Evolutionary conservation across 2,888 invertebrate species (phyloP).

Genomic region (Acanthosepion esculentum): DNA sequence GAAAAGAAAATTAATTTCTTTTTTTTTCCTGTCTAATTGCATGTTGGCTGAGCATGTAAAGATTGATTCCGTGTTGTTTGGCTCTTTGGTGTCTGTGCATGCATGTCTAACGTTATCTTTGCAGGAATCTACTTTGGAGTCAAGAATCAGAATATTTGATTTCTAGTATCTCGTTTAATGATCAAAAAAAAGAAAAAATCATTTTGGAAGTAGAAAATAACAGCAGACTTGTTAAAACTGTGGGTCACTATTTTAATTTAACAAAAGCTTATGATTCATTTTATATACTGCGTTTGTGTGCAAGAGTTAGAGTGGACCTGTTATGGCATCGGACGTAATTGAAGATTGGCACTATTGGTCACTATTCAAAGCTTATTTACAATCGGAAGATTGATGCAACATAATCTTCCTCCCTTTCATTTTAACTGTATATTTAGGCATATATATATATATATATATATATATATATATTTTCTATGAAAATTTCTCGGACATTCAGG

Average conservation of each 20-base stretch:
- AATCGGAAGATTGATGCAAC: too few relatives aligned
- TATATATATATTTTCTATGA: too few relatives aligned
- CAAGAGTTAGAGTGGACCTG: not conserved
- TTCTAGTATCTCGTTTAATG: not conserved
- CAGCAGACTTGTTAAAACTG: not conserved
- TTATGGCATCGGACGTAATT: too few relatives aligned
- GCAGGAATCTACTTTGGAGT: not conserved
- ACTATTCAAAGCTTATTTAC: too few relatives aligned
- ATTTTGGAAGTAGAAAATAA: not conserved
- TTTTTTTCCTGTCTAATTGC: not conserved
- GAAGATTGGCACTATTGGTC: too few relatives aligned
- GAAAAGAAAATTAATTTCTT: not conserved
- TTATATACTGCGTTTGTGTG: not conserved
- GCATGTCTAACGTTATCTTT: not conserved
- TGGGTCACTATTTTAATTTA: not conserved
- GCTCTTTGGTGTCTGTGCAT: not conserved
- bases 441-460: too few relatives aligned
- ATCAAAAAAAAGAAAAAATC: not conserved
- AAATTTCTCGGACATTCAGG: too few relatives aligned
- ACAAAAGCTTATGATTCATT: not conserved
- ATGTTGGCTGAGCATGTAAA: slow-evolving; percentile 17
- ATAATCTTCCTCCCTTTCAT: too few relatives aligned
- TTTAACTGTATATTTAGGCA: too few relatives aligned
- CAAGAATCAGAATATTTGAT: not conserved
- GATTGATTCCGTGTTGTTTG: not conserved